These are phyloP conservation scores for Toxonevra muliebris DNA, from an alignment of 2,888 invertebrate genomes.

Conservation along the genomic window DNA sequence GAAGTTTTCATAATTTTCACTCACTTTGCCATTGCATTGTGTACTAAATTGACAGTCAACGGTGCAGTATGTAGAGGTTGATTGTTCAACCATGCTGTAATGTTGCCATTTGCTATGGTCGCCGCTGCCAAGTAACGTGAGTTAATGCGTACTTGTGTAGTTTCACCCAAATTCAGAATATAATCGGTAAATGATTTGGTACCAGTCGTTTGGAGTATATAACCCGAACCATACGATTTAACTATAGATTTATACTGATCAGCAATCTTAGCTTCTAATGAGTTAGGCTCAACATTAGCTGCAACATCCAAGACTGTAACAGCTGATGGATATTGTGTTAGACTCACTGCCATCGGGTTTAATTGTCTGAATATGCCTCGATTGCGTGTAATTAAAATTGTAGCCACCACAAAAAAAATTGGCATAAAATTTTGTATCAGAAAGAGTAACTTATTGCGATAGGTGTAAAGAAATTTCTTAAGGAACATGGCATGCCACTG, in stretches of 20 bases:
- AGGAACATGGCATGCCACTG: slow-evolving; percentile 75
- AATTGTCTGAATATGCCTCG: slow-evolving; percentile 65
- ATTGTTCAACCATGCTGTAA: slow-evolving; percentile 80
- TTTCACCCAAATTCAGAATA: slow-evolving; percentile 50
- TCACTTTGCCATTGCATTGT: slow-evolving; percentile 70
- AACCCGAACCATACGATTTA: slow-evolving; percentile 42
- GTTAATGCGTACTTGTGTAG: slow-evolving; percentile 65
- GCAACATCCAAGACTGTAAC: slow-evolving; percentile 51
- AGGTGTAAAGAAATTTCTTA: slow-evolving; percentile 72
- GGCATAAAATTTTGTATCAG: slow-evolving; percentile 76
- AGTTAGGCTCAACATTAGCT: not conserved
- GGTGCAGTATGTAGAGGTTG: slow-evolving; percentile 80
- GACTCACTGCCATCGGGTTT: slow-evolving; percentile 60
- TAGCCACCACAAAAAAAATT: slow-evolving; percentile 70
- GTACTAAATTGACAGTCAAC: slow-evolving; percentile 71
- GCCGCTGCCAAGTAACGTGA: slow-evolving; percentile 70
- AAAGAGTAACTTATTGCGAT: slow-evolving; percentile 74
- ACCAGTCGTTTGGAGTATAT: slow-evolving; percentile 41
- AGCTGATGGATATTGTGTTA: slow-evolving; percentile 50
- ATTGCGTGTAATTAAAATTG: slow-evolving; percentile 71
- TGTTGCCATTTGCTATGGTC: slow-evolving; percentile 60
- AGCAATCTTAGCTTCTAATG: slow-evolving; percentile 38
- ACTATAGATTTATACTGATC: slow-evolving; percentile 46
- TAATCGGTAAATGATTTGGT: slow-evolving; percentile 40
- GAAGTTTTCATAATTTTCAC: slow-evolving; percentile 11